Base-by-base conservation (phyloP, 2,888 invertebrate species). In the Mallateleia sp. region DNA sequence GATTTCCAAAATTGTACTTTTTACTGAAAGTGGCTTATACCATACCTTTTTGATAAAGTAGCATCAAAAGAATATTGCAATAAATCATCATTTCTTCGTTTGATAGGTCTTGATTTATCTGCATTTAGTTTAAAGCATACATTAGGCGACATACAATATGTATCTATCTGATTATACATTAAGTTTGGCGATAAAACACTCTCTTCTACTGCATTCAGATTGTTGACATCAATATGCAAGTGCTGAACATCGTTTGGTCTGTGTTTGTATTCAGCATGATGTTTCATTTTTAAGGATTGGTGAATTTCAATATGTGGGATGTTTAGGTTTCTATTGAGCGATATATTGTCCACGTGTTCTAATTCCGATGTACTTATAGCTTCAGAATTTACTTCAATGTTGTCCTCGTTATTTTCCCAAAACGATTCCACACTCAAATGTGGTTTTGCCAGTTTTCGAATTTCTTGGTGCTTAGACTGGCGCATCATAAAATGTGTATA, bases 401-500 rank as follows among this genome's bases (percentile, higher is more conserved):
- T 91, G 52, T 92, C 91, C 0, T 91, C 90, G 15, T 80, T 60
- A 77, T 93, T 92, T 45, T 89, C 90, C 94, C 94, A 94, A 88
- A 93, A 94, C n/a, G 93, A 86, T 66, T 93, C 92, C 5, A 85
- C 77, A 34, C 83, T 88, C 3, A 87, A 47, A 66, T 89, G 79
- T 47, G 58, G 56, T 64, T 91, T 90, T 20, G 91, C 92, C n/a
- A 93, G 78, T 45, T 64, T 84, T n/a, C 79, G 85, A 74, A 94
- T 94, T 85, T 94, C 94, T 71, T 92, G 91, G 42, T 92, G 84
- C 3, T 24, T 86, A 3, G 94, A 95, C 24, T 88, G 88, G 60
- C 90, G 91, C 91, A 94, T 94, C 92, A 93, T 93, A 34, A 91
- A 89, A 50, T 92, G 92, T 11, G 94, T 93, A 45, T 93, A 93